Evolutionary conservation across 2,888 invertebrate genomes (phyloP), one percentile per base, ranked within the genome.

Genomic region (Zygothrica quintamaculata): DNA sequence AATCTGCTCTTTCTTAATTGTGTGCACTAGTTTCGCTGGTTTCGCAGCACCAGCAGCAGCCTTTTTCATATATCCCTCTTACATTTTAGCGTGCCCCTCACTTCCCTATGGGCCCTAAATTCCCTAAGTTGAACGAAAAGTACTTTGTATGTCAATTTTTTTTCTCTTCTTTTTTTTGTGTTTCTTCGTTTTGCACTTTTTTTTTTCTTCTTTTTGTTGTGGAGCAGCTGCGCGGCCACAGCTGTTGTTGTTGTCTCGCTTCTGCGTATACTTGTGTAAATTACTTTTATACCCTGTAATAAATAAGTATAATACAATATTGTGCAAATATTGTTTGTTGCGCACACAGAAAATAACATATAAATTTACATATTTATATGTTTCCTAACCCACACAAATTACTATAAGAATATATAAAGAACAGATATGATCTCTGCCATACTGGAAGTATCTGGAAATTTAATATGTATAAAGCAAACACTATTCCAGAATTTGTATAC

Each of bases 171-270:
- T n/a, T n/a, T n/a, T n/a, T 64, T 40, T 46, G 33, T 46, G 22
- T 12, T 29, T 34, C 42, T 43, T 50, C 69, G 52, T 43, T 75
- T 71, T 62, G 53, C 59, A 60, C 60, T 73, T 22, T 65, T 73
- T 75, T 66, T 76, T 59, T 76, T 73, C 66, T 76, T 73, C 5
- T 65, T 73, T 75, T 66, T 76, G 61, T 76, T 73, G 70, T 76
- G 76, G 42, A 76, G 81, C 74, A 84, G 81, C 81, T 76, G 78
- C 81, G 70, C 64, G 67, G 36, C 34, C 64, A 67, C 79, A 82
- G 77, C 79, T 82, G 80, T 74, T 66, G 71, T 52, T 26, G 52
- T 57, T 79, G 79, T 80, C 79, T 80, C 80, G 67, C 77, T 79
- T 69, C 64, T 72, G 66, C 84, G 74, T 76, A 64, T 48, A 71